Percentiles rank a stretch among this genome's conserved stretches.
These are phyloP conservation scores for Tokudaia muenninki DNA, from an alignment of 2,797 vertebrate species.

Conservation along the genomic window DNA sequence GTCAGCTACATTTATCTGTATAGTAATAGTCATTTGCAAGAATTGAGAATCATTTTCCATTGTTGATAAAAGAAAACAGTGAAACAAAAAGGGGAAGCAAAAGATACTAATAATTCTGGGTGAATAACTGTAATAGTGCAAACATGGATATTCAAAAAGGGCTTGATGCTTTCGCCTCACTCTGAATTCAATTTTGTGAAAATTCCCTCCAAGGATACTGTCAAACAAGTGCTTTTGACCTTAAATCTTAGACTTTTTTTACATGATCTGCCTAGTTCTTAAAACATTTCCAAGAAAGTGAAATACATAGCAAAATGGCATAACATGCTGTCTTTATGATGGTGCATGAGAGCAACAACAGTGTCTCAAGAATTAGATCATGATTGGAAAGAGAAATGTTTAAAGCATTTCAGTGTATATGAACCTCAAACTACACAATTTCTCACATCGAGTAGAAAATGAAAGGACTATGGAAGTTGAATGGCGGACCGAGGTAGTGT, in stretches of 20 bases:
- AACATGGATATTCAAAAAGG: slow-evolving; percentile 59
- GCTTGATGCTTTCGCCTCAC: neutral
- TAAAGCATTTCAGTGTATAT: neutral
- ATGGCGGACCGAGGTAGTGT: neutral
- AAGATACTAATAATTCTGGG: slow-evolving; percentile 70
- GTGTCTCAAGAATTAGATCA: neutral
- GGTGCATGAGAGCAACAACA: neutral
- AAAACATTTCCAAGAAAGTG: slow-evolving; percentile 19
- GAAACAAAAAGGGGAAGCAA: slow-evolving; percentile 68
- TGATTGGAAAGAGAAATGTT: slow-evolving; percentile 14
- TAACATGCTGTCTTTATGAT: neutral
- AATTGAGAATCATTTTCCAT: slow-evolving; percentile 74
- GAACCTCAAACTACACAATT: neutral
- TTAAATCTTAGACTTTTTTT: neutral
- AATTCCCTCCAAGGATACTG: slow-evolving; percentile 34
- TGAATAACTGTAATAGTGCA: slow-evolving; percentile 53
- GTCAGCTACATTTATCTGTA: slow-evolving; percentile 79
- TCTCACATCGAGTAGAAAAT: neutral
- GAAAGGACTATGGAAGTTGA: neutral
- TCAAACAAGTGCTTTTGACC: slow-evolving; percentile 40
- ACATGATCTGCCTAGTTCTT: neutral
- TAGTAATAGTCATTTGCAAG: slow-evolving; percentile 81
- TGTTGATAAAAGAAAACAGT: slow-evolving; percentile 76
- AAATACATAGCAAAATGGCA: neutral
- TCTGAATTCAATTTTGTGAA: slow-evolving; percentile 42